Evolutionary conservation across 2,113 vertebrate species (phyloP).

Genomic region (Antechinus flavipes): DNA sequence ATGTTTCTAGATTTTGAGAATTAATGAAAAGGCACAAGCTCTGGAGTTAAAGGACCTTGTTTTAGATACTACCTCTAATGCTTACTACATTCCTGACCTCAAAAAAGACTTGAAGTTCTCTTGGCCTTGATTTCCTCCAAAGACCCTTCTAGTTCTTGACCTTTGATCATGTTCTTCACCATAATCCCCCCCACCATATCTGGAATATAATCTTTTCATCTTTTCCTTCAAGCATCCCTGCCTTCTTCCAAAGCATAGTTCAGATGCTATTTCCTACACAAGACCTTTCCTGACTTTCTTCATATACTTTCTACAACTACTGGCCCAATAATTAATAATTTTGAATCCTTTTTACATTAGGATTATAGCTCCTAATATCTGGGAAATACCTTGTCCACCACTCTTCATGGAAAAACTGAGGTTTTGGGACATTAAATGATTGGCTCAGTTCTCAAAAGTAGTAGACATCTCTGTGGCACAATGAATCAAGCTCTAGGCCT

Average conservation of each 20-base stretch:
- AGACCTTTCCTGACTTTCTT: neutral
- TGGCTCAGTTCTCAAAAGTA: neutral
- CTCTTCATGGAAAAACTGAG: neutral
- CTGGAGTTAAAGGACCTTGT: neutral
- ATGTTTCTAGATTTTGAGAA: neutral
- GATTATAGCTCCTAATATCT: neutral
- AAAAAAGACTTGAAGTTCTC: neutral
- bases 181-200: neutral
- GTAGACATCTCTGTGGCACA: too few species aligned
- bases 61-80: neutral
- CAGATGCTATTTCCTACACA: neutral
- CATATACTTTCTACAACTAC: neutral
- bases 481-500: neutral
- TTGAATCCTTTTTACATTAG: neutral
- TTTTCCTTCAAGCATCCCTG: neutral
- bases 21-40: neutral
- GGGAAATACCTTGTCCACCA: neutral
- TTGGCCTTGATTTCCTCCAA: neutral
- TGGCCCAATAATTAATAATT: neutral
- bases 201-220: neutral
- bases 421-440: neutral
- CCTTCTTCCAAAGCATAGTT: neutral
- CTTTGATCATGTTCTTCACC: neutral
- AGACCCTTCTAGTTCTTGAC: neutral
- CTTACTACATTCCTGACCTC: neutral